Base-by-base conservation (phyloP, 2,888 invertebrate genomes). In the Nemotelus pantherinus region DNA sequence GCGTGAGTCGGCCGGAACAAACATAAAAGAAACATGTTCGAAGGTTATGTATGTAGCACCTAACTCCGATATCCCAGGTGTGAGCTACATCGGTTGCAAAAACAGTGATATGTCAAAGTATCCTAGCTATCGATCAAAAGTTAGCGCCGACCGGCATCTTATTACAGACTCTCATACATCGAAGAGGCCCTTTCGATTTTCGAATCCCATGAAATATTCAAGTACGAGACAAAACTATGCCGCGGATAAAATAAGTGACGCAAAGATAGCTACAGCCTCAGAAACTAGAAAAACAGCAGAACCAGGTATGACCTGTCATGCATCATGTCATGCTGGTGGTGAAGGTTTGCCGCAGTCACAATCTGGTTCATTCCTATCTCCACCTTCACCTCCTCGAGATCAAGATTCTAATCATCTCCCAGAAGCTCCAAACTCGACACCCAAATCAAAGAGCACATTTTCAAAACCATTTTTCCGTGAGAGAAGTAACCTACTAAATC, bases 21-120 rank as follows among this genome's bases (percentile, higher is more conserved):
- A 10, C 41, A 4, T 68, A 5, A 68, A 50, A 50, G 5, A 53
- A 2, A 63, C 63, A 7, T 64, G 64, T 43, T 75, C 75, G 10
- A 63, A 44, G 64, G 64, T 75, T 2, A 63, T n/a, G n/a, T 76
- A 76, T 55, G 67, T 76, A 3, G 50, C 64, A 44, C 47, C 76
- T 2, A 65, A 55, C n/a, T 67, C 65, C 2, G 57, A 76, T 53
- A 55, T 76, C 2, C 53, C 44, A 2, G 76, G 76, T 2, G 50
- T 57, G 3, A 43, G 67, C 2, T 65, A 64, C n/a, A 67, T 76
- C n/a, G 76, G 76, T 7, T 76, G 65, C 25, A 64, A 76, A 45
- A 9, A 53, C 6, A 57, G 64, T 45, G 76, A 76, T 50, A 65
- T 57, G 72, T 58, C 58, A 9, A 72, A 72, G 41, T 76, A 57